Percentiles rank a stretch among this genome's conserved stretches.
phyloP scores from a whole-genome alignment of 1,140 invertebrate genomes.

The Nylanderia fulva region DNA sequence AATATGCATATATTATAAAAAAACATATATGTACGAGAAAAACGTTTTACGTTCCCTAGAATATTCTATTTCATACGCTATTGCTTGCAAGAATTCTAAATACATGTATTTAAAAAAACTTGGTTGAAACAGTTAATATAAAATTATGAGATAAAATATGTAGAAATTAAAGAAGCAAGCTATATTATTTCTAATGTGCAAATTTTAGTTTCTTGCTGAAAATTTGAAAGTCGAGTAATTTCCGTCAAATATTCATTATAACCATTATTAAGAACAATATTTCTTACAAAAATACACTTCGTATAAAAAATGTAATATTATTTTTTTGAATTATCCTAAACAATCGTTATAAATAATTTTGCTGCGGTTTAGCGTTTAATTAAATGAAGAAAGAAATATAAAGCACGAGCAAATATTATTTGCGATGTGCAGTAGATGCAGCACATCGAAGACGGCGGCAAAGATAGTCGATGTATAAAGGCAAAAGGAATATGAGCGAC shows the following conservation, averaged over 20 bases:
- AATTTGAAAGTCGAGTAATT: too few species aligned
- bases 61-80: neutral
- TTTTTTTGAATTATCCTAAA: neutral
- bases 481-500: slow-evolving; percentile 41
- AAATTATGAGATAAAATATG: neutral
- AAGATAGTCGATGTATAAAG: slow-evolving; percentile 1
- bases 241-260: too few species aligned
- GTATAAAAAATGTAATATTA: too few species aligned
- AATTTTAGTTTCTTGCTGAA: neutral
- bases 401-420: neutral
- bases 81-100: neutral
- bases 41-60: neutral
- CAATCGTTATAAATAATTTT: neutral
- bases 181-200: neutral
- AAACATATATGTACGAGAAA: neutral
- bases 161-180: neutral
- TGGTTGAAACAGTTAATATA: neutral
- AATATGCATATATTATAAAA: neutral
- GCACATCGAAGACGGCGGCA: neutral
- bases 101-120: neutral
- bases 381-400: neutral
- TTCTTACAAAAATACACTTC: too few species aligned
- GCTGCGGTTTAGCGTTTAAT: neutral
- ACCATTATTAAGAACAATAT: too few species aligned
- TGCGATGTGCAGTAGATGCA: neutral